Evolutionary conservation across 2,888 invertebrate species (phyloP).

Genomic region (Dasysyrphus albostriatus): DNA sequence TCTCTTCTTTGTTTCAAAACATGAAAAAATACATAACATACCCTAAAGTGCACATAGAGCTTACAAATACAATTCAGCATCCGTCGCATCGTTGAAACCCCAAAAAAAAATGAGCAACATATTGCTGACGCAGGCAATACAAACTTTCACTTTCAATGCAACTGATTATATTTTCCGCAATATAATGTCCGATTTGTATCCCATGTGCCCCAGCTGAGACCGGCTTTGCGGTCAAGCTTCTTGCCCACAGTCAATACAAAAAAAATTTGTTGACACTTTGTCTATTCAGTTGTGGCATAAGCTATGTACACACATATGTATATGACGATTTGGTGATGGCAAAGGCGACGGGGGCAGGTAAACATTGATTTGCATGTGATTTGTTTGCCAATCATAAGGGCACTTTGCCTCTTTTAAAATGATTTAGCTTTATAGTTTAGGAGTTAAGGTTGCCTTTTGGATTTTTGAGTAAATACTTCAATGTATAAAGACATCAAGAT

Average conservation of each 20-base stretch:
- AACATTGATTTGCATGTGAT: slow-evolving; percentile 58
- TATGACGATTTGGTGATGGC: background rate
- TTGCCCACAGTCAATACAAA: slow-evolving; percentile 17
- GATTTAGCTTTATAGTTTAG: slow-evolving; percentile 4
- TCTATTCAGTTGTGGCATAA: slow-evolving; percentile 5
- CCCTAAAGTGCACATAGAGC: background rate
- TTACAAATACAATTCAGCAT: background rate
- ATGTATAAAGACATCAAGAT: too few species aligned
- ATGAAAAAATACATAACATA: background rate
- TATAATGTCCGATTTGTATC: slow-evolving; percentile 17
- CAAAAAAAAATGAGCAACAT: background rate
- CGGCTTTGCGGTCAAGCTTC: slow-evolving; percentile 6
- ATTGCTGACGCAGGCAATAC: background rate
- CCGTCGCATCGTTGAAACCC: background rate
- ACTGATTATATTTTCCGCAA: slow-evolving; percentile 13
- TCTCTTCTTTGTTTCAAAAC: background rate
- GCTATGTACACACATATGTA: background rate
- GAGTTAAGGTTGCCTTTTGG: background rate
- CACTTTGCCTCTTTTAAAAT: slow-evolving; percentile 7
- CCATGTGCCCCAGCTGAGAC: slow-evolving; percentile 5
- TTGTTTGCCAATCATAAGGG: slow-evolving; percentile 57
- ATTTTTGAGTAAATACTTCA: background rate
- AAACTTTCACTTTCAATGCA: slow-evolving; percentile 57
- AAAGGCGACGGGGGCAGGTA: background rate
- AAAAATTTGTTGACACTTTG: slow-evolving; percentile 56